A percentile compares a stretch with the other conserved stretches of the same genome.
These are phyloP conservation scores for Toxostoma redivivum DNA, from an alignment of 2,113 vertebrate genomes.

Conservation along the genomic window DNA sequence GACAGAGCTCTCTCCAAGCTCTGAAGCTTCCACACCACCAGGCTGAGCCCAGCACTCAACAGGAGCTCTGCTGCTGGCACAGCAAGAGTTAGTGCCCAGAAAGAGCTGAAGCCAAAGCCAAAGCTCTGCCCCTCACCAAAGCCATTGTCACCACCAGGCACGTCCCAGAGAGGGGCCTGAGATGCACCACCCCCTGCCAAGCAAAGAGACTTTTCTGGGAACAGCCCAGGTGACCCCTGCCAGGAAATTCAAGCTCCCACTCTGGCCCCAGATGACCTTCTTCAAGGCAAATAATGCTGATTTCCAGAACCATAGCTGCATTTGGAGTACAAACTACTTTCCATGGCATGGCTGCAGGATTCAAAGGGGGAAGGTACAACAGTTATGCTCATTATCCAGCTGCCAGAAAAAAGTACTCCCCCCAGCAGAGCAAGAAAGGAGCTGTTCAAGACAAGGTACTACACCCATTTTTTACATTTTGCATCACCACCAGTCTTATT, in stretches of 20 bases:
- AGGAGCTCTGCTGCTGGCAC: background rate
- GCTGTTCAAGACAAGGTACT: background rate
- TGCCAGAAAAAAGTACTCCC: background rate
- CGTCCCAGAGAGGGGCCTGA: background rate
- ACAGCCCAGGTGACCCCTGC: background rate
- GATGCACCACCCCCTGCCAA: background rate
- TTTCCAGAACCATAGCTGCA: background rate
- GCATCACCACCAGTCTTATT: background rate
- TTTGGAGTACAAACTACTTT: background rate
- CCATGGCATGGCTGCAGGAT: background rate
- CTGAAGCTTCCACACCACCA: background rate
- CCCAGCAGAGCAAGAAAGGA: background rate
- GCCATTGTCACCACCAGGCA: accelerated
- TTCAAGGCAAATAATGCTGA: background rate
- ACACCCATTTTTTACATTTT: background rate
- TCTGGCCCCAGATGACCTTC: background rate
- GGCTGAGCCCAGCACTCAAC: background rate
- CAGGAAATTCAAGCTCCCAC: background rate
- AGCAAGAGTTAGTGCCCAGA: accelerated
- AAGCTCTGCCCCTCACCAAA: background rate
- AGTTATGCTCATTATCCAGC: background rate
- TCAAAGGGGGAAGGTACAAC: background rate
- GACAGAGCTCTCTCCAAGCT: background rate
- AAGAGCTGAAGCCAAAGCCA: background rate
- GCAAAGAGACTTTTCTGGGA: background rate